Conservation (phyloP, 2,113 vertebrate species). For the Hippocampus zosterae region DNA sequence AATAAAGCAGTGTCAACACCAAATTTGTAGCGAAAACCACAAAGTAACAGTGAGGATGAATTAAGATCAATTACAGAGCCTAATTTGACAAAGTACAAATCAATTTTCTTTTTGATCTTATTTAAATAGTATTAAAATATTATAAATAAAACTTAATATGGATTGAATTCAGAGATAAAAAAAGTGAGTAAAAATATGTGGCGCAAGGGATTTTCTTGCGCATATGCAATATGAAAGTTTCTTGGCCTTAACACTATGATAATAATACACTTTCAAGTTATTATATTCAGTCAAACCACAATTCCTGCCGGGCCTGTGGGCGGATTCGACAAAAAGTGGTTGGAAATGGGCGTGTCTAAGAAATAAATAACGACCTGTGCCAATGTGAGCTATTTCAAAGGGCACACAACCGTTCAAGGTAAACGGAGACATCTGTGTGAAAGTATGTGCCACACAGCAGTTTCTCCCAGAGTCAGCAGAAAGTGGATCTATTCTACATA, state of each 20-base stretch:
- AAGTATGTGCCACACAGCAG: constrained; percentile 22
- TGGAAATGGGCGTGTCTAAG: background rate
- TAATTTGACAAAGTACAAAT: no score
- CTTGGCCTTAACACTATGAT: background rate
- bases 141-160: no score
- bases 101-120: no score
- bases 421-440: constrained; percentile 18
- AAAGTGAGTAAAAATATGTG: background rate
- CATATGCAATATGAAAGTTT: no score
- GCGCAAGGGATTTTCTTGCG: no score
- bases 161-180: background rate
- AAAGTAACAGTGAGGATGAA: background rate
- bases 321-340: background rate
- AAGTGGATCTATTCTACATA: constrained; percentile 46
- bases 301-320: background rate
- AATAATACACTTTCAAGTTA: background rate
- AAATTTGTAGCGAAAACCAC: background rate
- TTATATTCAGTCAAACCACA: background rate
- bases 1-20: background rate
- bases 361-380: constrained; percentile 1
- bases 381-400: background rate
- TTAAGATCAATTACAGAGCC: background rate
- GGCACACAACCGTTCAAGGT: background rate
- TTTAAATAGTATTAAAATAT: no score
- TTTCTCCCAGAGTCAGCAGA: constrained; percentile 50